Base-by-base conservation (phyloP, 2,888 invertebrate genomes). In the Chrysodeixis includens region DNA sequence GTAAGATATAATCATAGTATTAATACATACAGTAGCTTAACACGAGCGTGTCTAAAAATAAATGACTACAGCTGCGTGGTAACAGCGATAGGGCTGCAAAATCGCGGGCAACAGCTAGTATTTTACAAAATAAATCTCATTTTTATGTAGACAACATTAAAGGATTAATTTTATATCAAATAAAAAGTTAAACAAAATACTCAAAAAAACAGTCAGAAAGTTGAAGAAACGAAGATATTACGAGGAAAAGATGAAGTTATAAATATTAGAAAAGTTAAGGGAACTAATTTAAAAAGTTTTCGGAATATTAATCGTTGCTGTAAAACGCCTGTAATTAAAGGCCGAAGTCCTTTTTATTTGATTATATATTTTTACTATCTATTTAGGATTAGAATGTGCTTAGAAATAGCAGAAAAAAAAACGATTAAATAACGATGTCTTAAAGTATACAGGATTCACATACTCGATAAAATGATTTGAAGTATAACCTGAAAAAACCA, bases 281-380 rank as follows among this genome's bases (percentile, higher is more conserved):
- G 55, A 67, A 76, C 72, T 79, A 67, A 79, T 76, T 76, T 79
- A 46, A 71, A 67, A 76, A 76, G 73, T 65, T 70, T 44, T 62
- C 46, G 53, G 77, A 76, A 79, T 79, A 76, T 79, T 71, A 76
- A 76, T 67, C 60, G 67, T 57, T 16, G 53, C 51, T 69, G 32
- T 58, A 63, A 67, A 66, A 61, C 26, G 52, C 22, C 44, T 22
- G 49, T 62, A 67, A 71, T 66, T 65, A 70, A 64, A 46, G 32
- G 52, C 35, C 56, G 20, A 60, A 62, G 44, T 51, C 22, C 8
- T 55, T 69, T 63, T 49, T 57, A 49, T 20, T 49, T 49, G 46
- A 49, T 49, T 20, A 20, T 20, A 49, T 49, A 16, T 49, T 49
- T 49, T 8, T 20, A 4, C 10, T 49, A n/a, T 46, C 18, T 18